Base-by-base conservation (phyloP, 2,113 vertebrate species). In the Tetrao urogallus region DNA sequence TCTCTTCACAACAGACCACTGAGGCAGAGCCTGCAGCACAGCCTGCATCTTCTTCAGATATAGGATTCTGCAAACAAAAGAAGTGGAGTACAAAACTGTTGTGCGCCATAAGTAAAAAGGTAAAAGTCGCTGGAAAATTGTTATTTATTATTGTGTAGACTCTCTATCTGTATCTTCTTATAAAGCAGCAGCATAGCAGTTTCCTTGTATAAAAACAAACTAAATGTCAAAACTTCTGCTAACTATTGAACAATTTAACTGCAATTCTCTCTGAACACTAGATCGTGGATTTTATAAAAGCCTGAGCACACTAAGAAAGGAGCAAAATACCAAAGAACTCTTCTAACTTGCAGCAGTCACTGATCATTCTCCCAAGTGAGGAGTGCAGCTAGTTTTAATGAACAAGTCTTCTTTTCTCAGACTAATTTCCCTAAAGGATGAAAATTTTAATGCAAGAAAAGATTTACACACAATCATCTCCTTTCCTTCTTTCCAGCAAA, bases 41-140 rank as follows among this genome's bases (percentile, higher is more conserved):
- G 6, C 50, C 60, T 90, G 89, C 50, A 97, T 32, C 74, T 34
- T 74, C 63, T 73, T 57, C 42, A 97, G 54, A 36, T 79, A 45
- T 13, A 81, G 60, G 25, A 90, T 60, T 84, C 95, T 96, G 82
- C 27, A 71, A 56, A 36, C 18, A 72, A 60, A 89, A 90, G 48
- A 45, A 32, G 6, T 13, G 42, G 12, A 60, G 67, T 18, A 77
- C 6, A 83, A 71, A 79, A 82, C 27, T 0, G 17, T 12, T 16
- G 8, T 8, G 8, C 42, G 27, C 40, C 57, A 25, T 10, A 43
- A 86, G 18, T 4, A 34, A 67, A 60, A 38, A 34, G 11, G 45
- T 61, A 74, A 72, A 57, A 85, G 82, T 12, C 42, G 4, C 14
- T 81, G 25, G 28, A 74, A 86, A 45, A 19, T 3, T 18, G 8